Evolutionary conservation across 2,797 vertebrate species (phyloP), one percentile per base, ranked within the genome.

Genomic region (Xiphophorus birchmanni): DNA sequence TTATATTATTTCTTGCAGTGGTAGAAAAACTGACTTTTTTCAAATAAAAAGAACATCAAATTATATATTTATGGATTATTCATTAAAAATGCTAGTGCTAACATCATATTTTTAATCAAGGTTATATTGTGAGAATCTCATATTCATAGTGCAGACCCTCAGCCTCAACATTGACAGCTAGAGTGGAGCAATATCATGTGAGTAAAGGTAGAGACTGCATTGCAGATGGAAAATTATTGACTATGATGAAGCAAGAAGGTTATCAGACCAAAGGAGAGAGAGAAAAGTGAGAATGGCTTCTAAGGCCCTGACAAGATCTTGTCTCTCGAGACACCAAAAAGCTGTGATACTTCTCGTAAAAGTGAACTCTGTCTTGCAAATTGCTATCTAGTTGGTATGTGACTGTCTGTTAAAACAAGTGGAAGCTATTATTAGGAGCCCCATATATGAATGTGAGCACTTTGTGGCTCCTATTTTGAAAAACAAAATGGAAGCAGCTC

Each of bases 241-340:
- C 21, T 21, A 42, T 42, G 65, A 69, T 42, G 65, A 42, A 40
- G 65, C 65, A 69, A 42, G 3, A 23, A 26, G 65, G 35, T 69
- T 42, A 69, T 69, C 37, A 69, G 65, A 42, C 37, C 65, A 69
- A 23, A 69, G 65, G 9, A 69, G 35, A 69, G 18, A 67, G 35
- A 69, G 65, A 67, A 29, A 69, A 42, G 37, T 69, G 65, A 69
- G 37, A 42, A 65, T 65, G 60, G 32, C 60, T 65, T 65, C 60
- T 37, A 65, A 69, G 37, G 37, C 37, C 18, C 21, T 12, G 21
- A 26, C 37, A 69, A 69, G 35, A 42, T 69, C 35, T 69, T 69
- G 35, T 26, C 37, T 18, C 63, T 63, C 7, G 7, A 37, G 35
- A 69, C 37, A 23, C 26, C 9, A 67, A 69, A 69, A 37, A 21